Evolutionary conservation across 2,113 vertebrate genomes (phyloP), one percentile per base, ranked within the genome.

Genomic region (Melanocharis versteri): DNA sequence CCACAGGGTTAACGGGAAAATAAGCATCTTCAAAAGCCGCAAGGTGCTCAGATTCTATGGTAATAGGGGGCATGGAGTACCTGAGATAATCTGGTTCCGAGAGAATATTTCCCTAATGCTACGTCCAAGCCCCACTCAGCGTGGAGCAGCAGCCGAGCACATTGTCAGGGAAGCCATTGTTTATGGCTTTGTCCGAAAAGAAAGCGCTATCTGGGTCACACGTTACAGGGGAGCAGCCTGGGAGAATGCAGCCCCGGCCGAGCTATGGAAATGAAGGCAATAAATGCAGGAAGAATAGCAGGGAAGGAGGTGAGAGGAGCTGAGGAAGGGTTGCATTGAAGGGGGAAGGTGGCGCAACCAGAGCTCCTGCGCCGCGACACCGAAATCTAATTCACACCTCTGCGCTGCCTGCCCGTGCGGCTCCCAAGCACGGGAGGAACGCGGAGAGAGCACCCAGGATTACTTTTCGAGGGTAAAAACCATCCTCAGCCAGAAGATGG

Each of bases 301-400:
- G 90, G 16, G 35, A 94, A 93, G 78, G 83, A 95, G 76, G 82
- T 17, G 77, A 95, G 86, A 88, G 72, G 92, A 45, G 69, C 90
- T 91, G 20, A 31, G 39, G 78, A 69, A 93, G 85, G 83, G 45
- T 26, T 75, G 77, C 47, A 66, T 22, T 19, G 89, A 90, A 51
- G 47, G 42, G 33, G n/a, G 61, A 83, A 94, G n/a, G 73, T 57
- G 35, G 57, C 23, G 15, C 4, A 48, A 33, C 58, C 13, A 13
- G 62, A 70, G 33, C 48, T 94, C 65, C 58, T 47, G 33, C 13
- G 2, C 65, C 2, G 2, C 16, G 12, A 84, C 48, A 56, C 70
- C 4, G 4, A 83, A 87, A 97, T 97, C 47, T 91, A 94, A 97
- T 97, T 97, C 90, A 82, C 88, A 93, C 81, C 78, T 96, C 79